Evolutionary conservation across 2,797 vertebrate species (phyloP).

Genomic region (Myiotriccus ornatus): DNA sequence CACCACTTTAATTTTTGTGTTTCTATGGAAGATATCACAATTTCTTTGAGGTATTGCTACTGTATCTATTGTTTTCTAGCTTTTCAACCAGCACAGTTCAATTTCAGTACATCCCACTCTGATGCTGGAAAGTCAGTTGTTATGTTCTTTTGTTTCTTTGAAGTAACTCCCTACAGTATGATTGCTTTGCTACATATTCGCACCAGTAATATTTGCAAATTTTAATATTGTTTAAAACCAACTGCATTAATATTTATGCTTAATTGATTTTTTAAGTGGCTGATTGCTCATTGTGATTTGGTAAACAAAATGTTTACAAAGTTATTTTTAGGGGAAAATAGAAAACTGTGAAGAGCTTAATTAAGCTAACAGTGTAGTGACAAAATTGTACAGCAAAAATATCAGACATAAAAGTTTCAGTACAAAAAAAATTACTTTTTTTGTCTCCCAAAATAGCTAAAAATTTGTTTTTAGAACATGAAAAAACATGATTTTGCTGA

Average conservation of each 20-base stretch:
- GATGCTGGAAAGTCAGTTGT: background rate
- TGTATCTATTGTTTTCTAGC: background rate
- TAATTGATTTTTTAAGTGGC: background rate
- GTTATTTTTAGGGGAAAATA: background rate
- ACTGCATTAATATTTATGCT: background rate
- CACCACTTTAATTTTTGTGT: background rate
- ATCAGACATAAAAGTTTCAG: background rate
- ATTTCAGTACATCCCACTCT: background rate
- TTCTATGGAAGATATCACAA: background rate
- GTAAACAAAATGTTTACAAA: background rate
- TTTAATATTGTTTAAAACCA: background rate
- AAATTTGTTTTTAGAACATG: background rate
- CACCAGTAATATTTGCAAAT: background rate
- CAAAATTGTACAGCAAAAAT: background rate
- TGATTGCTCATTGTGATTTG: background rate
- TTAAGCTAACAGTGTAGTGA: background rate
- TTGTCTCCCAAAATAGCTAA: background rate
- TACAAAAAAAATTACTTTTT: background rate
- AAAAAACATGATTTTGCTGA: background rate
- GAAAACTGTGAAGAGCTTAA: background rate
- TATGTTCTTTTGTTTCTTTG: background rate
- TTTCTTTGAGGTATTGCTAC: background rate
- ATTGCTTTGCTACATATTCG: background rate
- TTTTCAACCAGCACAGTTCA: background rate
- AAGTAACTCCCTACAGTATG: background rate